Base-by-base conservation (phyloP, 2,797 vertebrate genomes). In the Echiichthys vipera region DNA sequence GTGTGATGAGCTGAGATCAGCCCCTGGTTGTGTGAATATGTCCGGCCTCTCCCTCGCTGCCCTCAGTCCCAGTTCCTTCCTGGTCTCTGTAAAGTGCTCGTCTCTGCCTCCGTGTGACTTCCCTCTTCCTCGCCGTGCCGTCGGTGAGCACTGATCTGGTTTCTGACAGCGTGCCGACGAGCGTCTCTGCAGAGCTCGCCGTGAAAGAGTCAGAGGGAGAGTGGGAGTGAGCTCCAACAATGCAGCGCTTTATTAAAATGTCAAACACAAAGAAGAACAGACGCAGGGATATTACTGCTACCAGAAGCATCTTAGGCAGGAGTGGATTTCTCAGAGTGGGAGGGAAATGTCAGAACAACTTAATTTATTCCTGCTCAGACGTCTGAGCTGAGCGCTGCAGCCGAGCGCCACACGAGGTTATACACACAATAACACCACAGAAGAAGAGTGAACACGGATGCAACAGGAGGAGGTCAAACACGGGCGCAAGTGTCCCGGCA, bases 201-300 rank as follows among this genome's bases (percentile, higher is more conserved):
- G 84, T 83, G 64, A 89, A 32, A 88, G 83, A 80, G 69, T 71
- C 61, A 54, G 82, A 76, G 78, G 84, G 65, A 82, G 86, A 86
- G 82, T 85, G 82, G 85, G 90, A 77, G 90, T 83, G 79, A 58
- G 74, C 80, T 82, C 74, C 78, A 80, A 88, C 80, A 89, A 90
- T 90, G 29, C 74, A 50, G 69, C 12, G 40, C 80, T 88, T 90
- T 86, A 91, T 90, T 88, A 89, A 88, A 89, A 88, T 87, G 86
- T 90, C 90, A 90, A 85, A 86, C 84, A 89, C 83, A 90, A 90
- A 90, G 73, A 74, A 66, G 58, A 50, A 81, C 77, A 80, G 78
- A 57, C 76, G 77, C 71, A 71, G 43, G 74, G 63, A 86, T 83
- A 88, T 87, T 85, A 88, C 87, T 68, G 15, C 62, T 49, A 84